phyloP scores from a whole-genome alignment of 2,113 vertebrate species.

The Periophthalmodon schlosseri region DNA sequence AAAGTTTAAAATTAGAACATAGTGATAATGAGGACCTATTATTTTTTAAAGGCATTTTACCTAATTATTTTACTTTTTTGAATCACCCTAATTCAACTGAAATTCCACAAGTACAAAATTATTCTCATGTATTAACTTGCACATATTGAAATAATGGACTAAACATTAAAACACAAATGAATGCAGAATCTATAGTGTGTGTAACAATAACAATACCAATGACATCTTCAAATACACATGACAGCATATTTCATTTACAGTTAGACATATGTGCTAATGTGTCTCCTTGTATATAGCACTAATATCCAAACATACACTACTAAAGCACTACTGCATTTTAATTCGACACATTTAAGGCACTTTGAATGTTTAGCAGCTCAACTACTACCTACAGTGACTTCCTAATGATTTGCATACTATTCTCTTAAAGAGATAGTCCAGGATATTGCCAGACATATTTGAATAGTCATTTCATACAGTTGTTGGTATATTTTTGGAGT shows the following conservation, averaged over 20 bases:
- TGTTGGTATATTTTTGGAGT: neutral
- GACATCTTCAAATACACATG: constrained; percentile 36
- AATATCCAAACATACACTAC: constrained; percentile 31
- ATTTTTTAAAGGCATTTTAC: neutral
- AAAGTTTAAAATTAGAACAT: neutral
- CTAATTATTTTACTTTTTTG: neutral
- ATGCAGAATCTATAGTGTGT: neutral
- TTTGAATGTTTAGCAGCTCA: constrained; percentile 64
- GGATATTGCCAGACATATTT: neutral
- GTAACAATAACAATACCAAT: neutral
- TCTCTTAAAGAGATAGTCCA: constrained; percentile 1
- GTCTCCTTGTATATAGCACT: constrained; percentile 22
- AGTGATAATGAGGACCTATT: neutral
- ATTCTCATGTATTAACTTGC: neutral
- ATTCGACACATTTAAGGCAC: constrained; percentile 65
- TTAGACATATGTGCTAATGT: constrained; percentile 15
- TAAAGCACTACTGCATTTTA: constrained; percentile 48
- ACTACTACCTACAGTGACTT: constrained; percentile 47
- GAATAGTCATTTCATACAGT: neutral
- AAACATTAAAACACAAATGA: neutral
- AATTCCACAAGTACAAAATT: neutral
- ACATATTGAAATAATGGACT: neutral
- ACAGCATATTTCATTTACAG: constrained; percentile 22
- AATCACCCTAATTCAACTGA: neutral
- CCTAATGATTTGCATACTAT: constrained; percentile 13